Conservation (phyloP, 2,888 invertebrate species). For the Drosophila helvetica region DNA sequence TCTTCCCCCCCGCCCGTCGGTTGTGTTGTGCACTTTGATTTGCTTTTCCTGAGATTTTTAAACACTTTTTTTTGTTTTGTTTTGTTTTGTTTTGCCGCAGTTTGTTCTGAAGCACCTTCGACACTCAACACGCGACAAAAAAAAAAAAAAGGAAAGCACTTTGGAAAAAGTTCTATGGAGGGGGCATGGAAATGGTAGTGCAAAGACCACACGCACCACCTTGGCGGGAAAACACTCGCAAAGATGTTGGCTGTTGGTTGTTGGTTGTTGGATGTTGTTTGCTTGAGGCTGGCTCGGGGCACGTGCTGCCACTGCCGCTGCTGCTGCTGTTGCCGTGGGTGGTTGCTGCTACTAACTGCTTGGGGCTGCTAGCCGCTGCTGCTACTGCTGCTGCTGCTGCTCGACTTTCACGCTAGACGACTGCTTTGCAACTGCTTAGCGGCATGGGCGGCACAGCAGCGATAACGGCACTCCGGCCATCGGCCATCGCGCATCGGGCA, state of each 20-base stretch:
- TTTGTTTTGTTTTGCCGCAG: neutral
- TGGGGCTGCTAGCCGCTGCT: slow-evolving; percentile 18
- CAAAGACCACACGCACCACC: slow-evolving; percentile 7
- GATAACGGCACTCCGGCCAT: slow-evolving; percentile 16
- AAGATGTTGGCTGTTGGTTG: slow-evolving; percentile 15
- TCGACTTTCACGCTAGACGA: slow-evolving; percentile 73
- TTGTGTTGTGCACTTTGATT: slow-evolving; percentile 63
- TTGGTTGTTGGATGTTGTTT: slow-evolving; percentile 30
- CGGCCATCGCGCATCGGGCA: slow-evolving; percentile 6
- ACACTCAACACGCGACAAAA: slow-evolving; percentile 48
- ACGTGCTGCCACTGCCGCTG: slow-evolving; percentile 22
- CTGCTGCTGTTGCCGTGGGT: slow-evolving; percentile 1
- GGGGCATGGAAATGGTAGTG: neutral
- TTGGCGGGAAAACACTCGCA: neutral
- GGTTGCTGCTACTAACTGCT: slow-evolving; percentile 11
- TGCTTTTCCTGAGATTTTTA: slow-evolving; percentile 4
- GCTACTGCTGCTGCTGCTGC: slow-evolving; percentile 49
- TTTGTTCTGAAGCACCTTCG: slow-evolving; percentile 38
- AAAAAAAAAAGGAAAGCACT: slow-evolving; percentile 39
- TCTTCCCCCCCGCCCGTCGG: neutral
- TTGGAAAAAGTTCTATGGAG: slow-evolving; percentile 19
- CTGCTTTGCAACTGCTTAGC: slow-evolving; percentile 74
- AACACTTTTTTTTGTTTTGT: neutral
- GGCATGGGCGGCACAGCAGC: slow-evolving; percentile 20
- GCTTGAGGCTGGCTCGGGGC: slow-evolving; percentile 31